A percentile compares a stretch with the other conserved stretches of the same genome.
phyloP scores from a whole-genome alignment of 1,140 invertebrate genomes.

The Brachionus calyciflorus region DNA sequence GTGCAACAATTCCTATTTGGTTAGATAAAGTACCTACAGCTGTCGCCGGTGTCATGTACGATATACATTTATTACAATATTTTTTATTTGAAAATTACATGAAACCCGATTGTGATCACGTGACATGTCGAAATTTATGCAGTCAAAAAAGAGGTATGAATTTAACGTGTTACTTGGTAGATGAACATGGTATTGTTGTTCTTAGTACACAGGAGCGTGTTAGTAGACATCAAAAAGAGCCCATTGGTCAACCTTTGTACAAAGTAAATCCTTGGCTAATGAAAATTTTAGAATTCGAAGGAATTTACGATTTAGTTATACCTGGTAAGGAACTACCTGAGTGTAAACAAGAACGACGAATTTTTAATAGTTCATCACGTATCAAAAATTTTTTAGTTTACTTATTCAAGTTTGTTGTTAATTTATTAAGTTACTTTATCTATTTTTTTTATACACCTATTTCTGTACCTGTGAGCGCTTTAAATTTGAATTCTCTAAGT shows the following conservation, averaged over 20 bases:
- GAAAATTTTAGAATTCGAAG: constrained; percentile 35
- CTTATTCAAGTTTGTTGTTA: neutral
- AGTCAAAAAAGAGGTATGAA: constrained; percentile 19
- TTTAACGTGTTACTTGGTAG: constrained; percentile 2
- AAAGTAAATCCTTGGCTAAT: constrained; percentile 43
- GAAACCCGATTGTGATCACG: constrained; percentile 18
- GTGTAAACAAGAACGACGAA: constrained; percentile 20
- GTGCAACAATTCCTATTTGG: constrained; percentile 41
- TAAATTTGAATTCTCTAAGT: neutral
- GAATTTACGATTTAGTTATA: constrained; percentile 25
- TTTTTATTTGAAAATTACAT: constrained; percentile 37
- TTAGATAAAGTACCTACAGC: constrained; percentile 38
- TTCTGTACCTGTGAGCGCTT: neutral
- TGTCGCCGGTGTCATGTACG: constrained; percentile 42
- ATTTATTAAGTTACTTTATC: neutral
- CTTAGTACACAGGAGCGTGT: constrained; percentile 24
- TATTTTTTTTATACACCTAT: neutral
- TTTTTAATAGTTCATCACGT: neutral
- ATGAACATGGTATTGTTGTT: constrained; percentile 30
- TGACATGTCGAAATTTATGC: constrained; percentile 22
- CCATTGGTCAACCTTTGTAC: constrained; percentile 34
- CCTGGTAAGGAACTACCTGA: constrained; percentile 30
- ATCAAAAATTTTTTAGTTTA: neutral
- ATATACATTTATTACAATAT: neutral
- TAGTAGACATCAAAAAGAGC: neutral